These are phyloP conservation scores for Cossypha niveicapilla DNA, from an alignment of 2,797 vertebrate species.

Conservation along the genomic window DNA sequence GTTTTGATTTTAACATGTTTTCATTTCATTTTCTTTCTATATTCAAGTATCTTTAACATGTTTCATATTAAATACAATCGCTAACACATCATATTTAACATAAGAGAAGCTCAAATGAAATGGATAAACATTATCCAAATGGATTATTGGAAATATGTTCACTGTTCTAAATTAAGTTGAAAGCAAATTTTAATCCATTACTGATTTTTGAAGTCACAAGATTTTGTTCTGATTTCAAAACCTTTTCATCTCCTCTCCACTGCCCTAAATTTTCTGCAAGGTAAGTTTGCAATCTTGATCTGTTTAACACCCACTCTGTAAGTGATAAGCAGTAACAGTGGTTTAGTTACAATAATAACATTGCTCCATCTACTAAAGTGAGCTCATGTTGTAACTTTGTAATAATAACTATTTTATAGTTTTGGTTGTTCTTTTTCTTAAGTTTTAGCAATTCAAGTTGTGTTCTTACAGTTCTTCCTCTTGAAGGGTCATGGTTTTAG, in stretches of 20 bases:
- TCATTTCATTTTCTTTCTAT: slow-evolving; percentile 12
- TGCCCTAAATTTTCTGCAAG: background rate
- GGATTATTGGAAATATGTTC: background rate
- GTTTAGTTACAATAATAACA: background rate
- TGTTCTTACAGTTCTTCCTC: background rate
- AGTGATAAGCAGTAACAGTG: background rate
- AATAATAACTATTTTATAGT: background rate
- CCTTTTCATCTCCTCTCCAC: background rate
- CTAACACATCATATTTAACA: slow-evolving; percentile 1
- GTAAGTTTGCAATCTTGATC: background rate
- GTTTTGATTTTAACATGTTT: slow-evolving; percentile 42
- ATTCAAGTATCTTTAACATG: slow-evolving; percentile 15
- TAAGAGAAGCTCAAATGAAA: background rate
- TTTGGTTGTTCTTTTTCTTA: too few species aligned
- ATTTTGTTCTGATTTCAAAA: background rate
- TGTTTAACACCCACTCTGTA: background rate
- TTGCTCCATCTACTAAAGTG: background rate
- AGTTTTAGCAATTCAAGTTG: background rate
- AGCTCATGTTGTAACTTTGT: background rate
- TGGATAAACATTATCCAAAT: slow-evolving; percentile 19
- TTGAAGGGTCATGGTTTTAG: background rate
- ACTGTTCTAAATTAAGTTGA: background rate
- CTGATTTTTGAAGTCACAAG: background rate
- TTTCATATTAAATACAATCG: slow-evolving; percentile 29
- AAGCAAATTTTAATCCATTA: background rate